Percentiles rank a stretch among this genome's conserved stretches.
Conservation (phyloP, 2,113 vertebrate genomes). For the Rhinichthys klamathensis region DNA sequence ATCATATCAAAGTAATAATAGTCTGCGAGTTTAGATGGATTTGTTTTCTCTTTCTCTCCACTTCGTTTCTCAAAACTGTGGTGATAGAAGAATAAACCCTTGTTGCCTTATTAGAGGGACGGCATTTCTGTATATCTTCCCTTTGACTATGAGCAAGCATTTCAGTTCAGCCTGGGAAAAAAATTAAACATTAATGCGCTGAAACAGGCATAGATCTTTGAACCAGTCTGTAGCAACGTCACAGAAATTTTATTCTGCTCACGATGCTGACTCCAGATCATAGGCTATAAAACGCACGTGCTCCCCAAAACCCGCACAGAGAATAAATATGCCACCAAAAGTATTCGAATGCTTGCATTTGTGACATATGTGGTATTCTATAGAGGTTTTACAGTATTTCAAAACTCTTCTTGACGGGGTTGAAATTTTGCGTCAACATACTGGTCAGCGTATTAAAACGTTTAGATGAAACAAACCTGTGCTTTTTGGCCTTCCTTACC, state of each 20-base stretch:
- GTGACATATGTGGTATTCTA: conserved; percentile 31
- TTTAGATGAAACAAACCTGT: conserved; percentile 21
- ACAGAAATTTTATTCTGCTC: conserved; percentile 57
- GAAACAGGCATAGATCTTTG: conserved; percentile 80
- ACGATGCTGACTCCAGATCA: conserved; percentile 48
- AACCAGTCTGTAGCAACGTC: conserved; percentile 64
- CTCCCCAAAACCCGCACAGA: not conserved
- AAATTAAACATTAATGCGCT: conserved; percentile 87
- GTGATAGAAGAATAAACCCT: conserved; percentile 18
- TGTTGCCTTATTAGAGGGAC: conserved; percentile 71
- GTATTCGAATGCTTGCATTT: conserved; percentile 31
- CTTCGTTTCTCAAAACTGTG: conserved; percentile 20
- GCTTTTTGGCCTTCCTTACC: not conserved
- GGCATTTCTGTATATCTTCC: conserved; percentile 59
- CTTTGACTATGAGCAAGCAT: conserved; percentile 80
- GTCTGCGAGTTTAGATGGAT: conserved; percentile 59
- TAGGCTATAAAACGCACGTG: conserved; percentile 19
- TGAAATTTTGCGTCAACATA: conserved; percentile 3
- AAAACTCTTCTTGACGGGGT: conserved; percentile 28
- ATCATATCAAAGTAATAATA: conserved; percentile 70
- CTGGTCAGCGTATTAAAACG: not conserved
- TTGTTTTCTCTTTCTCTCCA: conserved; percentile 35
- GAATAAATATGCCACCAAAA: conserved; percentile 30
- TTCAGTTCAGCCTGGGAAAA: conserved; percentile 79
- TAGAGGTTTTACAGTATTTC: conserved; percentile 24